Base-by-base conservation (phyloP, 2,888 invertebrate species). In the Bibio marci region DNA sequence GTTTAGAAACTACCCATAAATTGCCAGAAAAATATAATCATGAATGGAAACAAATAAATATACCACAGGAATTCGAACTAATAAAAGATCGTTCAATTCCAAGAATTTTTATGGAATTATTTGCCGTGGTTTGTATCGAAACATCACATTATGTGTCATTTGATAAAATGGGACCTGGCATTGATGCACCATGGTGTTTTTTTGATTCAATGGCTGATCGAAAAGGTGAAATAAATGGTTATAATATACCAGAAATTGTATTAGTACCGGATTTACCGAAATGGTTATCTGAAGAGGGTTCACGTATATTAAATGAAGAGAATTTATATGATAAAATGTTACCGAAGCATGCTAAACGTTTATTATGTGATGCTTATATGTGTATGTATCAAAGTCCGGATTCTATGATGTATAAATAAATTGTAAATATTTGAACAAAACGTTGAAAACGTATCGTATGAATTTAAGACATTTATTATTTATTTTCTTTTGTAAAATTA, bases 151-250 rank as follows among this genome's bases (percentile, higher is more conserved):
- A 97, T 62, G 95, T 97, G 4, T 81, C 92, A 2, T 97, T 95
- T 62, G 92, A 92, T 6, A 92, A 92, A 59, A 85, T 90, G 50
- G 92, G 91, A 1, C 77, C 75, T 4, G 86, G 83, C 1, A 75
- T 79, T 35, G 83, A 87, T 54, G 86, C 91, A 18, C 88, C 88
- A 0, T 97, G 95, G 95, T 87, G 94, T 54, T 95, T 97, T 63
- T 97, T 95, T 55, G 95, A 97, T 65, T 95, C 94, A 3, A 97
- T 97, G 95, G 95, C 97, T 1, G 95, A 97, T 61, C 72, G 95
- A 55, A 85, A 86, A 76, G 91, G 92, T 43, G 90, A 88, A 62
- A 78, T 80, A 58, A 80, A 91, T 64, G 95, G 95, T 27, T 94
- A 90, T 65, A 95, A 95, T 66, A 92, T 97, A 56, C 95, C 95